Percentiles rank a stretch among this genome's conserved stretches.
Evolutionary conservation across 2,888 invertebrate species (phyloP).

Genomic region (Drosophila rellima): DNA sequence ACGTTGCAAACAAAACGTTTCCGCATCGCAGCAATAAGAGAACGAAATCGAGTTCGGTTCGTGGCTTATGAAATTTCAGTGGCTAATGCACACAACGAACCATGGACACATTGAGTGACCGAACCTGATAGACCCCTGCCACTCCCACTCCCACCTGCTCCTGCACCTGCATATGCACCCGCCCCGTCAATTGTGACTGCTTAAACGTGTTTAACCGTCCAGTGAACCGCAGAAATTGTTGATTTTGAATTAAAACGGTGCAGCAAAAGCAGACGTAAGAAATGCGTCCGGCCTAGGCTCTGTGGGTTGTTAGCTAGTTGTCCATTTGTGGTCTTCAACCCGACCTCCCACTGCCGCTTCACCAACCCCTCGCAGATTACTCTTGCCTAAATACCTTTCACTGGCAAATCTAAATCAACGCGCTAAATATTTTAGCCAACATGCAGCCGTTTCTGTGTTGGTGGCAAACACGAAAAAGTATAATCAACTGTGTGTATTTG

Average conservation of each 20-base stretch:
- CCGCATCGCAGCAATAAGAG: conserved; percentile 44
- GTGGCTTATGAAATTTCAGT: conserved; percentile 54
- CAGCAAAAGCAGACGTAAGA: conserved; percentile 56
- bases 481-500: conserved; percentile 82
- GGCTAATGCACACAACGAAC: conserved; percentile 38
- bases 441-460: conserved; percentile 48
- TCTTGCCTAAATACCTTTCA: conserved; percentile 74
- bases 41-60: conserved; percentile 32
- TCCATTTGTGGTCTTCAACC: conserved; percentile 71
- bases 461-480: conserved; percentile 78
- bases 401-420: conserved; percentile 81
- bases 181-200: conserved; percentile 55
- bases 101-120: conserved; percentile 21
- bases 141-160: background rate
- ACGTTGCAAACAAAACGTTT: conserved; percentile 71
- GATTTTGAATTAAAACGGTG: conserved; percentile 82
- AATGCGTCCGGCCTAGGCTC: conserved; percentile 59
- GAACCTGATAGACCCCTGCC: background rate
- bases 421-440: conserved; percentile 80
- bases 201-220: conserved; percentile 81
- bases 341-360: background rate
- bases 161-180: background rate
- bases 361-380: background rate
- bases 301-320: conserved; percentile 42
- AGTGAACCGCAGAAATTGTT: conserved; percentile 82